Percentiles rank a stretch among this genome's conserved stretches.
Evolutionary conservation across 2,113 vertebrate species (phyloP).

Genomic region (Tenebrosternarchus preto): DNA sequence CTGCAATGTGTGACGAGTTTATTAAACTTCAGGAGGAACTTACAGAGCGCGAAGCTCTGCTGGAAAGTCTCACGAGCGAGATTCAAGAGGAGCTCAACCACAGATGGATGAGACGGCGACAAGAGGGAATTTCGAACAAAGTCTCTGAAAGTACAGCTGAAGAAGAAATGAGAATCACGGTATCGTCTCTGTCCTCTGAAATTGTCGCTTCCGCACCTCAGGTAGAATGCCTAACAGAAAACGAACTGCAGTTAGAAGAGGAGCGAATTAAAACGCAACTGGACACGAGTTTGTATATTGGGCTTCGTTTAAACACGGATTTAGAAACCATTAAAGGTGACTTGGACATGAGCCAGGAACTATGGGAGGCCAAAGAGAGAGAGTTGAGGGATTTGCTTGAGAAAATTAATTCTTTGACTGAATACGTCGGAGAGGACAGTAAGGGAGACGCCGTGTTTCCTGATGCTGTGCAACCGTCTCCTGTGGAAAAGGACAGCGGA

Average conservation of each 20-base stretch:
- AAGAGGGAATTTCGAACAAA: constrained; percentile 72
- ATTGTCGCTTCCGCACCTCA: constrained; percentile 7
- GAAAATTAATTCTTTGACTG: constrained; percentile 76
- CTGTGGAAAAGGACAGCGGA: constrained; percentile 54
- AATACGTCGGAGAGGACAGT: constrained; percentile 56
- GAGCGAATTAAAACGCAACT: constrained; percentile 88
- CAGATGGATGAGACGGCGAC: constrained; percentile 87
- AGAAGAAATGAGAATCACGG: constrained; percentile 48
- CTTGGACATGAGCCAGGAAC: constrained; percentile 81
- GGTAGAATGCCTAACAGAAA: constrained; percentile 63
- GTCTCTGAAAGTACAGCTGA: constrained; percentile 65
- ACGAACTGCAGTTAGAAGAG: constrained; percentile 78
- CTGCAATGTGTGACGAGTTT: constrained; percentile 79
- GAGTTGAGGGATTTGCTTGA: constrained; percentile 84
- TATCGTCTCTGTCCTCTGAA: background rate
- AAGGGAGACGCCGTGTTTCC: constrained; percentile 28
- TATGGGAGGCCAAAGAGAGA: constrained; percentile 81
- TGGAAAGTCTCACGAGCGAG: constrained; percentile 84
- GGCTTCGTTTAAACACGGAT: constrained; percentile 88
- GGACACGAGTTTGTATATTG: constrained; percentile 91
- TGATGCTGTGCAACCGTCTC: constrained; percentile 44
- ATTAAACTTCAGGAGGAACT: constrained; percentile 85
- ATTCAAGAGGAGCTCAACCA: constrained; percentile 93
- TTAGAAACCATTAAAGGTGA: constrained; percentile 80
- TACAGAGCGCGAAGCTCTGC: constrained; percentile 82